Percentiles rank a stretch among this genome's conserved stretches.
Conservation (phyloP, 1,140 invertebrate species). For the Homalodisca vitripennis region DNA sequence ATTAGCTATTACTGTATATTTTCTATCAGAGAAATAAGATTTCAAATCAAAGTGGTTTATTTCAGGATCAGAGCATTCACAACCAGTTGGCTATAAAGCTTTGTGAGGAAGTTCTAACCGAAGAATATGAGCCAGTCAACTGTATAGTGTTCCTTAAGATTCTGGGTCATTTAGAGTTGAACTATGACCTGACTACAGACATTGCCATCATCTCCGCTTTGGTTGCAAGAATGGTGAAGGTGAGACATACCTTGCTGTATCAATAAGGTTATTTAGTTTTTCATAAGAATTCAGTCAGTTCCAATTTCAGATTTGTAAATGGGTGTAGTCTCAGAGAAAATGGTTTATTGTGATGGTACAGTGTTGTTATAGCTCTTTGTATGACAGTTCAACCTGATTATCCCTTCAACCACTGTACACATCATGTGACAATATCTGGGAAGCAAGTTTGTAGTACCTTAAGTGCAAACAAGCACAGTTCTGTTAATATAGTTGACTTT, state of each 20-base stretch:
- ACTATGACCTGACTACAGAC: slow-evolving; percentile 2
- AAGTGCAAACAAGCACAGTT: too few relatives aligned
- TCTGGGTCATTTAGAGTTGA: background rate
- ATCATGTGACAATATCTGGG: background rate
- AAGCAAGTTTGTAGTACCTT: too few relatives aligned
- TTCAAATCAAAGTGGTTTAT: too few relatives aligned
- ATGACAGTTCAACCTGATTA: background rate
- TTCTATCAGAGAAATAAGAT: too few relatives aligned
- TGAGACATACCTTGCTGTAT: background rate
- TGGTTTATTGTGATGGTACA: background rate
- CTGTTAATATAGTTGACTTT: too few relatives aligned
- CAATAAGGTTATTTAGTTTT: background rate
- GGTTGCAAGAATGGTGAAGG: background rate
- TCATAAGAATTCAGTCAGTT: background rate
- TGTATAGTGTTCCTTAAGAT: background rate
- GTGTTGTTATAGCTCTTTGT: background rate
- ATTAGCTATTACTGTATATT: too few relatives aligned
- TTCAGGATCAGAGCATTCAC: background rate
- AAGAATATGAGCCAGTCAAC: background rate
- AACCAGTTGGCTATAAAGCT: slow-evolving; percentile 3
- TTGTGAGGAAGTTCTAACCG: background rate
- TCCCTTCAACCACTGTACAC: background rate
- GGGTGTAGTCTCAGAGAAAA: background rate
- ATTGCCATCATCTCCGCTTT: background rate
- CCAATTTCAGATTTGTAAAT: background rate